Base-by-base conservation (phyloP, 2,888 invertebrate genomes). In the Escarpia spicata region DNA sequence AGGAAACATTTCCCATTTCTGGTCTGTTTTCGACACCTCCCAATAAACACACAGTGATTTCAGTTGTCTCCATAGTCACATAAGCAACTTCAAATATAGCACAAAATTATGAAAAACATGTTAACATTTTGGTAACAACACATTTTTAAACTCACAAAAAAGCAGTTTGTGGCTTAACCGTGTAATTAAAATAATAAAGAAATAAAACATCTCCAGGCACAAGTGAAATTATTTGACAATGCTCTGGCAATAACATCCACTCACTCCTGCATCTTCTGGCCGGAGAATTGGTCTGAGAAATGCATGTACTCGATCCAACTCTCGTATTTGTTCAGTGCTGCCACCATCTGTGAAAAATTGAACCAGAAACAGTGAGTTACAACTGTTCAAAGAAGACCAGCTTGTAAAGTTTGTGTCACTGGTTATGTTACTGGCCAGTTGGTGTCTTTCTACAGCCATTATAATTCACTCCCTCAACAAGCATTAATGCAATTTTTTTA, bases 221-320 rank as follows among this genome's bases (percentile, higher is more conserved):
- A 92, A 91, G 92, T 60, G 31, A 92, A 60, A 93, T 26, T 89
- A 58, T 92, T 58, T 10, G 0, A 19, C 75, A 45, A 3, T 75
- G 37, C 31, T 44, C 91, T 12, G n/a, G 37, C 31, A 9, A 90
- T 43, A 93, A 91, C 44, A 26, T 12, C 0, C 94, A 97, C 98
- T 97, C 96, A 98, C 98, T 99, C 99, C 31, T 98, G 98, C 96
- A 98, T 98, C 96, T 99, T 98, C 52, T 97, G 97, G 89, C 99
- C 99, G 94, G 98, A 98, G 97, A 98, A 99, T 96, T 99, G 98
- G 97, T 99, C 99, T 92, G 99, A 99, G 95, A 99, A 97, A 97
- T 99, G 99, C 96, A 99, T 98, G 97, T 98, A 99, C 96, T 99
- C 99, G 95, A 99, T 97, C 96, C 98, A 97, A 93, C 98, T 97